These are phyloP conservation scores for Berghia stephanieae DNA, from an alignment of 1,140 invertebrate genomes.

Conservation along the genomic window DNA sequence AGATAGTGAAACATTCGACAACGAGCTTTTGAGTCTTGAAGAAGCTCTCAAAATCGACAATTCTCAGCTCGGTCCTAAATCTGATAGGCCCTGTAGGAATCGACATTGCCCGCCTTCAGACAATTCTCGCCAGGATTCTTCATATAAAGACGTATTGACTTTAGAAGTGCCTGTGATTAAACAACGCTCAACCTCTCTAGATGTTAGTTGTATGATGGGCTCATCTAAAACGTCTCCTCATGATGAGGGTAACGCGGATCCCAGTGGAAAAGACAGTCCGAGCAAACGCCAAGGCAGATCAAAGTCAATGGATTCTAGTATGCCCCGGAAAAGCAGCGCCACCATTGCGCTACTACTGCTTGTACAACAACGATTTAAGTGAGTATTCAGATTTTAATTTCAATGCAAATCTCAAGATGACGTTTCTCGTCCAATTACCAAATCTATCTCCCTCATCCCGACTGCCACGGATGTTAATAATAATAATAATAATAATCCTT, in stretches of 20 bases:
- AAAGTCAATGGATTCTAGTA: conserved; percentile 29
- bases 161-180: conserved; percentile 59
- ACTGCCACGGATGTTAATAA: no score
- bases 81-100: no score
- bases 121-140: neutral
- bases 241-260: conserved; percentile 31
- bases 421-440: no score
- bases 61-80: no score
- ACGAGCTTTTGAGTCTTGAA: no score
- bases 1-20: no score
- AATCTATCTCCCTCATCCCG: no score
- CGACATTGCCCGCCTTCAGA: no score
- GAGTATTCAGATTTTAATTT: no score
- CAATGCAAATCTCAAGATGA: no score
- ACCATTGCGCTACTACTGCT: conserved; percentile 18
- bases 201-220: conserved; percentile 48
- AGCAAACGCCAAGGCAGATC: conserved; percentile 23
- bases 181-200: conserved; percentile 60
- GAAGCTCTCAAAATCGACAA: no score
- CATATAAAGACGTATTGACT: conserved; percentile 55
- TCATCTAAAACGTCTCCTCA: conserved; percentile 30
- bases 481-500: no score
- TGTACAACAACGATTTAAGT: conserved; percentile 32
- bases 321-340: conserved; percentile 11
- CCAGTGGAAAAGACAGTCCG: conserved; percentile 19